These are phyloP conservation scores for Diadophis punctatus DNA, from an alignment of 2,113 vertebrate genomes.

Conservation along the genomic window DNA sequence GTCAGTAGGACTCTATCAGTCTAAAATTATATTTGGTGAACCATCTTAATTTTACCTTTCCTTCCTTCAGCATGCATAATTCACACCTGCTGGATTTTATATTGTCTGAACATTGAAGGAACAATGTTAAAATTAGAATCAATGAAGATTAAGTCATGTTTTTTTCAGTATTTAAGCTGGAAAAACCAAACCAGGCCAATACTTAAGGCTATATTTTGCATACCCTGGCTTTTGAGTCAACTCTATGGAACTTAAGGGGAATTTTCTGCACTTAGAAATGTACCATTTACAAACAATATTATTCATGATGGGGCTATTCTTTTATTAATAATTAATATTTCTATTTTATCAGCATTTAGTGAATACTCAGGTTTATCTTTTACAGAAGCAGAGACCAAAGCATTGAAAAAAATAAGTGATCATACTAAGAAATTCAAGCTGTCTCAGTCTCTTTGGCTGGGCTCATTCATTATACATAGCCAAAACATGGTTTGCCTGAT, in stretches of 20 bases:
- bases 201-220: not conserved
- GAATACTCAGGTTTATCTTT: not conserved
- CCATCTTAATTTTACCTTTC: not conserved
- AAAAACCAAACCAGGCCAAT: not conserved
- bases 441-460: not conserved
- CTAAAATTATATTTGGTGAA: constrained; percentile 7
- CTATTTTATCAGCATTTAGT: not conserved
- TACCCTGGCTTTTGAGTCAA: not conserved
- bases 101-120: not conserved
- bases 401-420: not conserved
- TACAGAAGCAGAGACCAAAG: not conserved
- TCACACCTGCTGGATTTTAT: not conserved
- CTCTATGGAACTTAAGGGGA: not conserved
- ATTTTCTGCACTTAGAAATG: not conserved
- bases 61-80: not conserved
- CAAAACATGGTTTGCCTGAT: not conserved
- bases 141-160: not conserved
- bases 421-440: not conserved
- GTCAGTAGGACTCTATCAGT: not conserved
- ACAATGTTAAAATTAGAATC: not conserved
- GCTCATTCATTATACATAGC: not conserved
- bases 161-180: not conserved
- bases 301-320: not conserved
- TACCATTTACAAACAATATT: not conserved
- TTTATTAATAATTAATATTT: not conserved